phyloP scores from a whole-genome alignment of 2,888 invertebrate genomes.

The Pollenia griseotomentosa region DNA sequence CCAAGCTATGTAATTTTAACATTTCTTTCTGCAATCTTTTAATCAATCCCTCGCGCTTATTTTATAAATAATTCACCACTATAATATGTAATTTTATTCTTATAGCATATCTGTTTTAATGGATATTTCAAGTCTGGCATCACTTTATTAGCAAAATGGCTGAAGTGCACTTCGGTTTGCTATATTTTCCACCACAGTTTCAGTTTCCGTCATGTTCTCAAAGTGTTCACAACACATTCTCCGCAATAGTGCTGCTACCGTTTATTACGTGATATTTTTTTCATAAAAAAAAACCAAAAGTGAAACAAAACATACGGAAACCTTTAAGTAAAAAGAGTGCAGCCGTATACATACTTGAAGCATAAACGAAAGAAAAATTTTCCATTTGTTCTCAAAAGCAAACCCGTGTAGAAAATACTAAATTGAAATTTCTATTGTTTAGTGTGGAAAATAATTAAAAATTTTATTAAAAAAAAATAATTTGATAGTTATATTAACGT shows the following conservation, averaged over 20 bases:
- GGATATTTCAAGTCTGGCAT: constrained; percentile 9
- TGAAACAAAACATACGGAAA: constrained; percentile 72
- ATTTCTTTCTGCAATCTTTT: constrained; percentile 11
- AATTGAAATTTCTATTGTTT: constrained; percentile 69
- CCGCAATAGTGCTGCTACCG: constrained; percentile 55
- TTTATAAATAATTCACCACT: neutral
- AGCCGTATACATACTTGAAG: constrained; percentile 51
- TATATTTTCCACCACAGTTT: constrained; percentile 75
- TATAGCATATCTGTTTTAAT: neutral
- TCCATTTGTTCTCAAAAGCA: constrained; percentile 58
- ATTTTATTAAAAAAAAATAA: constrained; percentile 46
- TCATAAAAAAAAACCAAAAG: constrained; percentile 45
- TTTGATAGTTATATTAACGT: constrained; percentile 64
- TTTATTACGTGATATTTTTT: constrained; percentile 69
- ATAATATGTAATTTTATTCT: neutral
- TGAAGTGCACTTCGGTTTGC: constrained; percentile 54
- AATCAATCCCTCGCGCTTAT: constrained; percentile 22
- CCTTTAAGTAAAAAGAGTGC: constrained; percentile 72
- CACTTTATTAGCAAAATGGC: constrained; percentile 32
- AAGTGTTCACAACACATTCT: constrained; percentile 70
- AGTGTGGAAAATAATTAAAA: constrained; percentile 70
- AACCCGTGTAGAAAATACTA: constrained; percentile 63
- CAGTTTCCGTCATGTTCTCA: constrained; percentile 79
- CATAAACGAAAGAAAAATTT: constrained; percentile 67
- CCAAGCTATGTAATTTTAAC: constrained; percentile 58